These are phyloP conservation scores for Scaptomyza graminum DNA, from an alignment of 1,140 invertebrate species.

Conservation along the genomic window DNA sequence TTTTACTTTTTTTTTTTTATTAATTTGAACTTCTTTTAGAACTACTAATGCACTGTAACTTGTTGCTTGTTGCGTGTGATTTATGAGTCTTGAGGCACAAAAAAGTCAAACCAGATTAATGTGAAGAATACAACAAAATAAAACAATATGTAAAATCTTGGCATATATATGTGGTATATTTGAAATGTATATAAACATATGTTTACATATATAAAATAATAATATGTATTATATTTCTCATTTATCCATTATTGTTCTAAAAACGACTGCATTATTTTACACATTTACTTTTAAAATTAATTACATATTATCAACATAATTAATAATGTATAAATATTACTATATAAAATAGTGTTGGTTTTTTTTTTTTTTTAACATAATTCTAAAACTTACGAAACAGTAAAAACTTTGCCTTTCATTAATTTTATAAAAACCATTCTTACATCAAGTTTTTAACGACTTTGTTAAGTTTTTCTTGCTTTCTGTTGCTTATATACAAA, in stretches of 20 bases:
- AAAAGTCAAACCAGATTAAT: slow-evolving; percentile 21
- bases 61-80: slow-evolving; percentile 53
- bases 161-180: slow-evolving; percentile 63
- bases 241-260: slow-evolving; percentile 70
- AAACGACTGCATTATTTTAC: slow-evolving; percentile 65
- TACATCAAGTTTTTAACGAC: slow-evolving; percentile 22
- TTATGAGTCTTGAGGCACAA: slow-evolving; percentile 49
- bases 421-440: slow-evolving; percentile 43
- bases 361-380: slow-evolving; percentile 24
- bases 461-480: slow-evolving; percentile 4
- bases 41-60: slow-evolving; percentile 78
- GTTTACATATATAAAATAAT: slow-evolving; percentile 49
- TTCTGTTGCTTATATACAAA: slow-evolving; percentile 29
- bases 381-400: slow-evolving; percentile 35
- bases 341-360: slow-evolving; percentile 54
- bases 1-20: slow-evolving; percentile 18
- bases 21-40: slow-evolving; percentile 67
- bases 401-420: slow-evolving; percentile 48
- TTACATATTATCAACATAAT: slow-evolving; percentile 59
- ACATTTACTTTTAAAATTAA: slow-evolving; percentile 70
- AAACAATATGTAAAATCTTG: slow-evolving; percentile 45
- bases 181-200: slow-evolving; percentile 60
- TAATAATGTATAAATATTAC: slow-evolving; percentile 63
- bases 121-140: slow-evolving; percentile 38
- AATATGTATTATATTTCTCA: slow-evolving; percentile 49